Percentiles rank a stretch among this genome's conserved stretches.
phyloP scores from a whole-genome alignment of 2,888 invertebrate genomes.

The Panopea generosa region DNA sequence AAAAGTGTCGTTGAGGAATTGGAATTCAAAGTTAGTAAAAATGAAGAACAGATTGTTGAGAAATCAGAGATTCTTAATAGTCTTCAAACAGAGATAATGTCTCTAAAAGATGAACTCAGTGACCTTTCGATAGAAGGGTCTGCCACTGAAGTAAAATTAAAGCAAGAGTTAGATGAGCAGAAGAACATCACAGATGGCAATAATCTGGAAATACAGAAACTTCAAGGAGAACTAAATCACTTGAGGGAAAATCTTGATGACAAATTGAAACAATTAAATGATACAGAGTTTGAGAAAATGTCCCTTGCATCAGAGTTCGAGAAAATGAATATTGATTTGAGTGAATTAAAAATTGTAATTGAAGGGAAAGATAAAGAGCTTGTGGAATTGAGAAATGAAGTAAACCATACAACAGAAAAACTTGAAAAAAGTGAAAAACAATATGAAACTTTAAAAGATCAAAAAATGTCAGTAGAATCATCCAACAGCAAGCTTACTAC shows the following conservation, averaged over 20 bases:
- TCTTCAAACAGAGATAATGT: conserved; percentile 33
- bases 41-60: conserved; percentile 14
- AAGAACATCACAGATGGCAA: conserved; percentile 27
- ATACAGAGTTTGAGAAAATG: not conserved
- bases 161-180: conserved; percentile 45
- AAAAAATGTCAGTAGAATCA: not conserved
- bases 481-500: not conserved
- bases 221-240: not conserved
- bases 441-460: not conserved
- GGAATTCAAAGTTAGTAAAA: conserved; percentile 13
- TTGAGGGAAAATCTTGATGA: conserved; percentile 1
- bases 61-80: conserved; percentile 5
- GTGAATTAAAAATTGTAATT: conserved; percentile 39
- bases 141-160: conserved; percentile 44
- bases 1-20: conserved; percentile 32
- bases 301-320: not conserved
- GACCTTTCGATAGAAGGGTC: conserved; percentile 49
- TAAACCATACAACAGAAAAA: conserved; percentile 9
- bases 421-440: not conserved
- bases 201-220: conserved; percentile 1
- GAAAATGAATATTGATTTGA: conserved; percentile 22
- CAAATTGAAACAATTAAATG: not conserved
- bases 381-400: conserved; percentile 27
- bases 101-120: conserved; percentile 53
- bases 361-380: conserved; percentile 41